Base-by-base conservation (phyloP, 2,888 invertebrate genomes). In the Euphydryas editha region DNA sequence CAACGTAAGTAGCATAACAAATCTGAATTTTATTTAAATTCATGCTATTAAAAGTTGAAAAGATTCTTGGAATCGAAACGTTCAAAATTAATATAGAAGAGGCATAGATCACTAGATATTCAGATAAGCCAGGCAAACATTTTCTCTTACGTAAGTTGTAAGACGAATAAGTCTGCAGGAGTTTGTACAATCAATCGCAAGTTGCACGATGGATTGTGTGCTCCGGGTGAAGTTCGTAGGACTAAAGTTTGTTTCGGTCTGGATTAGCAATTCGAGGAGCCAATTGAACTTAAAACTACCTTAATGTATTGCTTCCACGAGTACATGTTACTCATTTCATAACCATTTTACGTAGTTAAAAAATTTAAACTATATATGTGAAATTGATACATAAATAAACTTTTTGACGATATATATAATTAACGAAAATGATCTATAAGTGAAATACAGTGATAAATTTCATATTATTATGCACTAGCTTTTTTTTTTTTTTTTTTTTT, bases 171-270 rank as follows among this genome's bases (percentile, higher is more conserved):
- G 68, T 59, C 64, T 51, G 59, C 49, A 55, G 49, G 65, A 73
- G 74, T 76, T 76, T 73, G 72, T 71, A 75, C 72, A 75, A 74
- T 73, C 74, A 73, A 74, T 76, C 69, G 70, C 46, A 72, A 76
- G 67, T 75, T 68, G 69, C 69, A 66, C 68, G 67, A 70, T 71
- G 68, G 71, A 74, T 74, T 71, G 71, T 70, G 61, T 67, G 64
- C 68, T 62, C 64, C 61, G 57, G 70, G 62, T 68, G 67, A 72
- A 75, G 70, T 72, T 74, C 51, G 65, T 62, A 47, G 60, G 69
- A 67, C 65, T 73, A 67, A 68, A 73, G 73, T 72, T 66, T 69
- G 68, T 67, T 70, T 61, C 67, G 67, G 67, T 51, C 65, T 61
- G 66, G 67, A 69, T 72, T 70, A 70, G 72, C 73, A 68, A 71